Percentiles rank a stretch among this genome's conserved stretches.
Evolutionary conservation across 2,888 invertebrate species (phyloP).

Genomic region (Teleiodes luculella): DNA sequence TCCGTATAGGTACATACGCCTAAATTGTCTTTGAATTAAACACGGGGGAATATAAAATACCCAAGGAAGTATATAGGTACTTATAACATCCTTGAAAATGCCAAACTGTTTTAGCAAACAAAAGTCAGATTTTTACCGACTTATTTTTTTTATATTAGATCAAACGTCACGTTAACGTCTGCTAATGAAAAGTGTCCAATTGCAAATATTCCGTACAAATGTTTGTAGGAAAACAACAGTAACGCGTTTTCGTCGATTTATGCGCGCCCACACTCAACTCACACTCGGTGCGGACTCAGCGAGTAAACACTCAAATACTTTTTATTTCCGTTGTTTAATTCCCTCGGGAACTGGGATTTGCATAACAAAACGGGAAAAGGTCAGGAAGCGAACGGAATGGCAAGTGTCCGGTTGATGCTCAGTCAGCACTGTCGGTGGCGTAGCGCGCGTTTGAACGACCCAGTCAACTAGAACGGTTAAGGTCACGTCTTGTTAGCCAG

Average conservation of each 20-base stretch:
- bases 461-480: slow-evolving; percentile 34
- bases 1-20: no score
- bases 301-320: slow-evolving; percentile 72
- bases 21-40: no score
- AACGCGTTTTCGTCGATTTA: slow-evolving; percentile 55
- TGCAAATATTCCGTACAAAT: slow-evolving; percentile 36
- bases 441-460: slow-evolving; percentile 34
- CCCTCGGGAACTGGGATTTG: slow-evolving; percentile 67
- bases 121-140: no score
- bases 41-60: no score
- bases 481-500: slow-evolving; percentile 9
- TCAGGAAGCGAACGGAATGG: slow-evolving; percentile 76
- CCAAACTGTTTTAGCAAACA: no score
- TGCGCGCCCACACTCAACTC: slow-evolving; percentile 68
- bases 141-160: no score
- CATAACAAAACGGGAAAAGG: slow-evolving; percentile 77
- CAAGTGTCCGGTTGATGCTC: slow-evolving; percentile 72
- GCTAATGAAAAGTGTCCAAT: slow-evolving; percentile 20
- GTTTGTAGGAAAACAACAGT: slow-evolving; percentile 41
- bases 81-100: no score
- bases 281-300: slow-evolving; percentile 67
- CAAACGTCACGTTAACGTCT: slow-evolving; percentile 17
- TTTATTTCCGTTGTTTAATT: slow-evolving; percentile 74
- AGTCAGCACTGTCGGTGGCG: slow-evolving; percentile 61
- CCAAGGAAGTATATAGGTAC: no score